Evolutionary conservation across 2,797 vertebrate genomes (phyloP).

Genomic region (Neoniphon sammara): DNA sequence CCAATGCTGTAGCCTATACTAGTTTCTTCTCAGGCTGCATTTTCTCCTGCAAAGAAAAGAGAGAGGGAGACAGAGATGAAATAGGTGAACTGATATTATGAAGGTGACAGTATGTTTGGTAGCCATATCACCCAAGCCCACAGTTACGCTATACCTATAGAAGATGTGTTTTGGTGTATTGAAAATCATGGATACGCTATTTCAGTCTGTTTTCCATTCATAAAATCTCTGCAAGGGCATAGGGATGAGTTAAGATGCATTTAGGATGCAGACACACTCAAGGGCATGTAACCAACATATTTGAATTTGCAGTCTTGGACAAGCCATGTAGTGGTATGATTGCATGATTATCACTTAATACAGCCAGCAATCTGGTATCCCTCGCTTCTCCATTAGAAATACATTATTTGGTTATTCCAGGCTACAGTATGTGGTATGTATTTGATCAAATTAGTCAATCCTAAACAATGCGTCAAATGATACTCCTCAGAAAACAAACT

Average conservation of each 20-base stretch:
- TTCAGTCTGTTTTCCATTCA: conserved; percentile 11
- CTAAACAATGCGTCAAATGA: conserved; percentile 47
- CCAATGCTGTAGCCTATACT: conserved; percentile 14
- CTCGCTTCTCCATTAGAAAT: not conserved
- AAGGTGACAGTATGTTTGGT: not conserved
- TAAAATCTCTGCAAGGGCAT: conserved; percentile 34
- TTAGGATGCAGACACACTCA: conserved; percentile 65
- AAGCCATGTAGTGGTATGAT: not conserved
- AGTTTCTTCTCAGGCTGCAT: conserved; percentile 13
- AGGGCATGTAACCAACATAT: conserved; percentile 58
- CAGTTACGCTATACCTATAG: not conserved
- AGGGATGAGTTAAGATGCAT: conserved; percentile 29
- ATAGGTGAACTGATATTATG: conserved; percentile 1
- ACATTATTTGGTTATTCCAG: not conserved
- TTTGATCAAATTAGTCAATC: not conserved
- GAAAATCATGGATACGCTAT: not conserved
- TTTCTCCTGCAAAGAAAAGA: conserved; percentile 2
- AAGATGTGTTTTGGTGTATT: not conserved
- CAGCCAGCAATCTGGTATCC: no score
- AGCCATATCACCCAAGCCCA: not conserved
- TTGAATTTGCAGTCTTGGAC: conserved; percentile 13
- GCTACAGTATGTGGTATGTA: not conserved
- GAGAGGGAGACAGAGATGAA: no score
- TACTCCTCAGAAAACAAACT: conserved; percentile 70
- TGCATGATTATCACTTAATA: not conserved